A percentile compares a stretch with the other conserved stretches of the same genome.
phyloP scores from a whole-genome alignment of 2,797 vertebrate genomes.

The Naso thynnoides region DNA sequence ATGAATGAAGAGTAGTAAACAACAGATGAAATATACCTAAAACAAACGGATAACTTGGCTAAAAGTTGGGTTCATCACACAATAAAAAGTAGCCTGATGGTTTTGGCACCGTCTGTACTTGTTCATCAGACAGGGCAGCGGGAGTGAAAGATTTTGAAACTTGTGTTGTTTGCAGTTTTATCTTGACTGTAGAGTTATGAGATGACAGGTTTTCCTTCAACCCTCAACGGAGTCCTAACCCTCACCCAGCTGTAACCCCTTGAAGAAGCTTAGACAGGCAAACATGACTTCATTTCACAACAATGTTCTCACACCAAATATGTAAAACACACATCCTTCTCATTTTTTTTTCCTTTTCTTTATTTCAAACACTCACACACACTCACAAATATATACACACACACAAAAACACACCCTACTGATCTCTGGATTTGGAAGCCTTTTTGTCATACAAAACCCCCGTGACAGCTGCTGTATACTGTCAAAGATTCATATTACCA shows the following conservation, averaged over 20 bases:
- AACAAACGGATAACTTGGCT: too few relatives aligned
- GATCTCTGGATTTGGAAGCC: neutral
- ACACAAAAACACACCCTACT: neutral
- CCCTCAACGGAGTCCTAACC: conserved; percentile 22
- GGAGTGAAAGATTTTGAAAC: neutral
- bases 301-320: conserved; percentile 41
- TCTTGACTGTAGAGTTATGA: conserved; percentile 14
- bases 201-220: conserved; percentile 24
- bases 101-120: too few relatives aligned
- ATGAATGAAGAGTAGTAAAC: too few relatives aligned
- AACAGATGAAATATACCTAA: too few relatives aligned
- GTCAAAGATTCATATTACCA: conserved; percentile 14
- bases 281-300: conserved; percentile 37
- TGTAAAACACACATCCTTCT: neutral
- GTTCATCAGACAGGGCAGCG: neutral
- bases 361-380: neutral
- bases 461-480: conserved; percentile 20
- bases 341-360: neutral
- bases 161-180: conserved; percentile 11
- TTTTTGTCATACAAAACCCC: neutral
- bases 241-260: conserved; percentile 19
- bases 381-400: neutral
- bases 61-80: too few relatives aligned
- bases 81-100: too few relatives aligned
- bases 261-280: neutral